Percentiles rank a stretch among this genome's conserved stretches.
phyloP scores from a whole-genome alignment of 2,888 invertebrate species.

The Andrena flavipes region DNA sequence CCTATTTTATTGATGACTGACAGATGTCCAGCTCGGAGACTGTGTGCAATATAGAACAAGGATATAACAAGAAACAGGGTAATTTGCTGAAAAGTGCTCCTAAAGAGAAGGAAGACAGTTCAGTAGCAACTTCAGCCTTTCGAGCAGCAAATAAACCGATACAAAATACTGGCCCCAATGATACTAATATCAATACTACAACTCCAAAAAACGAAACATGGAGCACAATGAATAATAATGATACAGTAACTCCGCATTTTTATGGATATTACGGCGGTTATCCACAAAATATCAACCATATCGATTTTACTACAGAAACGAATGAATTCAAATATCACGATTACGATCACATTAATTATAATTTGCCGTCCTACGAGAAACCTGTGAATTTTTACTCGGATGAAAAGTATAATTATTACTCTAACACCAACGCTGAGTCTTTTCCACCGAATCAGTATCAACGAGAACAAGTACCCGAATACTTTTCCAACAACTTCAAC shows the following conservation, averaged over 20 bases:
- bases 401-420: slow-evolving; percentile 52
- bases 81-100: background rate
- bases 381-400: slow-evolving; percentile 61
- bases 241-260: slow-evolving; percentile 42
- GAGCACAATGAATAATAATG: slow-evolving; percentile 47
- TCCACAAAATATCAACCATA: slow-evolving; percentile 75
- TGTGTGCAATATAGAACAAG: slow-evolving; percentile 25
- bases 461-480: slow-evolving; percentile 55
- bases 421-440: slow-evolving; percentile 29
- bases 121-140: background rate
- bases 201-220: background rate
- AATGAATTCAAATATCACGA: slow-evolving; percentile 38
- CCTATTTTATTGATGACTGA: background rate
- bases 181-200: background rate
- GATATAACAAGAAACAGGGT: slow-evolving; percentile 5
- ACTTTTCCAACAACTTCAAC: slow-evolving; percentile 42
- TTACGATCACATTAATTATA: slow-evolving; percentile 51
- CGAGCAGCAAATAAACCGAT: background rate
- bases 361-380: slow-evolving; percentile 54
- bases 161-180: background rate
- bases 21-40: background rate
- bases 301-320: slow-evolving; percentile 72
- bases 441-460: slow-evolving; percentile 38
- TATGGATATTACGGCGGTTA: slow-evolving; percentile 78
- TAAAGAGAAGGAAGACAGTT: slow-evolving; percentile 15